Conservation (phyloP, 2,113 vertebrate species). For the Pterocles gutturalis region DNA sequence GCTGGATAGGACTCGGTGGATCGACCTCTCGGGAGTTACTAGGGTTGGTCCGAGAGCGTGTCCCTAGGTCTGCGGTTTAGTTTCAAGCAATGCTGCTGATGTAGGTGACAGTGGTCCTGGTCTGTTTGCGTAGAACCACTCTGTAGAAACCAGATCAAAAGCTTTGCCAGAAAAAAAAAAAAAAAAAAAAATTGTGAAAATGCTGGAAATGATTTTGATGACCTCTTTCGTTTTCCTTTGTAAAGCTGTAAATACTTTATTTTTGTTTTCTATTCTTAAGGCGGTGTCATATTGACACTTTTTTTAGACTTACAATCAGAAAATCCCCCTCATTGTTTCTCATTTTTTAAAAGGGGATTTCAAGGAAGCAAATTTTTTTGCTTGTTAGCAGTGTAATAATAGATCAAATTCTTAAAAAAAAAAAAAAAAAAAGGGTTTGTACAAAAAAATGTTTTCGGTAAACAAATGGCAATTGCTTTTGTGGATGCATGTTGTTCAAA, state of each 20-base stretch:
- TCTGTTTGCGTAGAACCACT: not conserved
- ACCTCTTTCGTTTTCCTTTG: conserved; percentile 67
- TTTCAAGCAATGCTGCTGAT: not conserved
- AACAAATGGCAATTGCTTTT: conserved; percentile 12
- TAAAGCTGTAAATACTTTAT: conserved; percentile 84
- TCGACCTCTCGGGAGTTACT: not conserved
- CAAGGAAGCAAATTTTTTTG: conserved; percentile 61
- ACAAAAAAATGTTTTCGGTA: conserved; percentile 24
- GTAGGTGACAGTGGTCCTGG: not conserved
- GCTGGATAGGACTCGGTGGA: not conserved
- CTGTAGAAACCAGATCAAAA: conserved; percentile 1
- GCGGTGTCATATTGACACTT: conserved; percentile 83
- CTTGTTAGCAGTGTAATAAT: conserved; percentile 8
- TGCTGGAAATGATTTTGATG: conserved; percentile 63
- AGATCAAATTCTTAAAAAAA: conserved; percentile 28
- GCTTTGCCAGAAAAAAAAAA: conserved; percentile 29
- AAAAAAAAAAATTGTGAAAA: conserved; percentile 10
- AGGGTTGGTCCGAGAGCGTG: not conserved
- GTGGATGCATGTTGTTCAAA: conserved; percentile 61
- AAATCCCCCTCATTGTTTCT: conserved; percentile 50
- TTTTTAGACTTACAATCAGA: conserved; percentile 71
- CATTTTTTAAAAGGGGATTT: conserved; percentile 62
- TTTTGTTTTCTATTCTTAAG: conserved; percentile 72
- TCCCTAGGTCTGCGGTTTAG: not conserved
- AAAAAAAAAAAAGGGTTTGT: conserved; percentile 1